Percentiles rank a stretch among this genome's conserved stretches.
phyloP scores from a whole-genome alignment of 2,113 vertebrate species.

The Deroptyus accipitrinus region DNA sequence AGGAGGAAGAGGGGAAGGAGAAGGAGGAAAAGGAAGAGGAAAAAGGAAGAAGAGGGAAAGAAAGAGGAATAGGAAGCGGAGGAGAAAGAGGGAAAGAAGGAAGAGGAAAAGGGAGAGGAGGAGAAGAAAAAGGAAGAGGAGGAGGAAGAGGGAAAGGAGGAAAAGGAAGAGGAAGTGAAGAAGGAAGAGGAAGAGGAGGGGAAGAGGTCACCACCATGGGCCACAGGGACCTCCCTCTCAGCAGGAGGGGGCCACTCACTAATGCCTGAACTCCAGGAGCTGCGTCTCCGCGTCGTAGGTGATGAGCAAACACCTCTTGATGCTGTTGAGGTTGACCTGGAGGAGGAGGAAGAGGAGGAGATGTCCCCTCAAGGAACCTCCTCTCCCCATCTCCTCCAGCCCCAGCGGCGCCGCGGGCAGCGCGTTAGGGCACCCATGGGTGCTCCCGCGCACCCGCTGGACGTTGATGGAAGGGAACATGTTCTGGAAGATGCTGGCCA shows the following conservation, averaged over 20 bases:
- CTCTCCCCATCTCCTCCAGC: too few species aligned
- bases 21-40: too few species aligned
- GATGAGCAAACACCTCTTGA: conserved; percentile 89
- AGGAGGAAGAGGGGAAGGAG: too few species aligned
- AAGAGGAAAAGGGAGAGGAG: too few species aligned
- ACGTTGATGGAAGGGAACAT: conserved; percentile 95
- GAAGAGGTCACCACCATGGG: not conserved
- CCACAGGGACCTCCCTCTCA: too few species aligned
- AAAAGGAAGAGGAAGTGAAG: too few species aligned
- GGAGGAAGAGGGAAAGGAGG: too few species aligned
- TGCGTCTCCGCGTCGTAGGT: conserved; percentile 79
- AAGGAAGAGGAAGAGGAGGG: too few species aligned
- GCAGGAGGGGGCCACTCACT: conserved; percentile 76
- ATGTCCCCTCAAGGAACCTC: not conserved
- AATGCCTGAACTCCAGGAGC: conserved; percentile 87
- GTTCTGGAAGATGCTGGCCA: conserved; percentile 94
- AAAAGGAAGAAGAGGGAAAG: too few species aligned
- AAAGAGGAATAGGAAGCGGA: not conserved
- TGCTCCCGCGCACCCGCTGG: conserved; percentile 76
- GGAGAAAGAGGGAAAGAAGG: too few species aligned
- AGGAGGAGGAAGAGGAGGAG: not conserved
- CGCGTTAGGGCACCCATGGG: not conserved
- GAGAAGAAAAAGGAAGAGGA: too few species aligned
- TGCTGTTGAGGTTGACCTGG: conserved; percentile 87
- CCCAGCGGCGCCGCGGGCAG: too few species aligned